Base-by-base conservation (phyloP, 2,888 invertebrate species). In the Nomada hirtipes region DNA sequence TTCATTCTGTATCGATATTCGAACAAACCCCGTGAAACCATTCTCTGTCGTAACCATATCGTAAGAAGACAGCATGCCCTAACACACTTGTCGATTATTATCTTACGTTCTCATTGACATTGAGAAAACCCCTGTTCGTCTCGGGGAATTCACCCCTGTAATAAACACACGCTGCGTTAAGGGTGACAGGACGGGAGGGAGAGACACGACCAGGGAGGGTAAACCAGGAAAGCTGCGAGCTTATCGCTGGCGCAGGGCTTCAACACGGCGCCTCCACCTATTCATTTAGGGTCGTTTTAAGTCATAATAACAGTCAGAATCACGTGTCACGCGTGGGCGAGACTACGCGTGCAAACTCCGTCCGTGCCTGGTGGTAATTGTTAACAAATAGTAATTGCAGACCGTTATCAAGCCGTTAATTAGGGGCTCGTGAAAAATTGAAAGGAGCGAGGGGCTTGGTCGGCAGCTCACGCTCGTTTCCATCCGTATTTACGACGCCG, bases 281-380 rank as follows among this genome's bases (percentile, higher is more conserved):
- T 74, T 74, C 80, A 79, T 81, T 79, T 81, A 61, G 42, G 80
- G 70, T 79, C 69, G 74, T 80, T 81, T 75, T 65, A 70, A 81
- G 74, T 81, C 74, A 75, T 75, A 75, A 74, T 70, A 74, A 61
- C 74, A 67, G 69, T 20, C 69, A 26, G 74, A 69, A 55, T 74
- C 50, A 50, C 50, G 50, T 74, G 64, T 42, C 64, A 69, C 59
- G 61, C 57, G 57, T 57, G 55, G 42, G 53, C 68, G 2, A 42
- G 42, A 29, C 36, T 26, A 7, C 13, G 7, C 47, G 26, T 20
- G 15, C 29, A 23, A 36, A 53, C 23, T 65, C 42, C 60, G 26
- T 18, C 60, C 69, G 26, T 60, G 29, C 42, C 13, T 26, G 60
- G 18, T 1, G 42, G 26, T 80, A 61, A 80, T 82, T 70, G 69